Evolutionary conservation across 2,797 vertebrate species (phyloP), one percentile per base, ranked within the genome.

Genomic region (Aotus griseimembra): DNA sequence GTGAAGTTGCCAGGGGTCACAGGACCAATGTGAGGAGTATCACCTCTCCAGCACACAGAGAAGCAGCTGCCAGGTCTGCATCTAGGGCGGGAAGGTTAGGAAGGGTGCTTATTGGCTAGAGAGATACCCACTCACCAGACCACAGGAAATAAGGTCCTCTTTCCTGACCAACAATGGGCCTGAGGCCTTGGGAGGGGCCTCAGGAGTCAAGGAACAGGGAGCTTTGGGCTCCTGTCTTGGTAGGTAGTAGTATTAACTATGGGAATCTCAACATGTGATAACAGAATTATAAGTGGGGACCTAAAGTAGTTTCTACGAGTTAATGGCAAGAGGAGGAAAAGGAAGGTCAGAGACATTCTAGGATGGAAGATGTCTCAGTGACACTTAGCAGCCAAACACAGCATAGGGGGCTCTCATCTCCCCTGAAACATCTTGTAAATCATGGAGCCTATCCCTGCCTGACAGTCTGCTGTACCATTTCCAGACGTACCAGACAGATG

Each of bases 261-360:
- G 67, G 61, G 87, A 88, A 82, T 96, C 90, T 67, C 46, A 36
- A 14, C 73, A 48, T 94, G 88, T 94, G 61, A 24, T 88, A 82
- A 93, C 52, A 77, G 97, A 96, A 97, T 80, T 58, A 39, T 39
- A 41, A 41, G 10, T 86, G 93, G 44, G 41, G 55, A 83, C 73
- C 84, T 41, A 33, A 75, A 72, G 70, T 73, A 55, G 55, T 93
- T 96, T 95, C 64, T 24, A 84, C 44, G 75, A 81, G 39, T 55
- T 82, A 2, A 1, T 75, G 48, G 70, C 48, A 86, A 96, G 57
- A 85, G n/a, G 13, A 93, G 19, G 39, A 87, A 76, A 94, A 52
- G 48, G 48, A 73, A 86, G 80, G 24, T 88, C 87, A 57, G 90
- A 92, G 58, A 64, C 55, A 61, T 48, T 41, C 13, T 72, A 79